Percentiles rank a stretch among this genome's conserved stretches.
Conservation (phyloP, 2,113 vertebrate species). For the Poicephalus meyeri region DNA sequence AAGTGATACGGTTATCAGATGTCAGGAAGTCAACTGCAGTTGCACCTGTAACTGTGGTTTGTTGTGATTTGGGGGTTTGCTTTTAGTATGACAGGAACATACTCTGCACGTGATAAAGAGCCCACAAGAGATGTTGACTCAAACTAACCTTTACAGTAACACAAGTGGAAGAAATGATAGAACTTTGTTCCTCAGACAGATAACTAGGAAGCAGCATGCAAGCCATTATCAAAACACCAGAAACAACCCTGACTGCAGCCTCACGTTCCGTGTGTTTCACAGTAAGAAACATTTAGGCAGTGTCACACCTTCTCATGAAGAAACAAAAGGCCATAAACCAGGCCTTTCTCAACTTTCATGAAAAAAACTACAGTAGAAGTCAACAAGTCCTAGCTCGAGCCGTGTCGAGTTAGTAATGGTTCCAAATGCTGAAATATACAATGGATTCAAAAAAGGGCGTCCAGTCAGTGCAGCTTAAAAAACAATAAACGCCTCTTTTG, state of each 20-base stretch:
- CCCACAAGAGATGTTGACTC: neutral
- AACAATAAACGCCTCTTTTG: constrained; percentile 78
- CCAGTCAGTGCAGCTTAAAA: constrained; percentile 83
- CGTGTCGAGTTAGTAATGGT: constrained; percentile 82
- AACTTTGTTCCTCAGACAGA: constrained; percentile 44
- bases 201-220: constrained; percentile 82
- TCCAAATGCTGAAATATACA: constrained; percentile 81
- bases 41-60: neutral
- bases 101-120: constrained; percentile 6
- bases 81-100: neutral
- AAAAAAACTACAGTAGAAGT: constrained; percentile 88
- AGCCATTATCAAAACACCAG: constrained; percentile 93
- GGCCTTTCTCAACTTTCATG: constrained; percentile 92
- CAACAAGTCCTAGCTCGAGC: constrained; percentile 84
- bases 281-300: constrained; percentile 99
- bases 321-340: constrained; percentile 83
- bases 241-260: constrained; percentile 99
- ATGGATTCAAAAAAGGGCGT: constrained; percentile 75
- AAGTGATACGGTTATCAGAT: neutral
- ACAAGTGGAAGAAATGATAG: constrained; percentile 14
- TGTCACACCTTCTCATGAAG: constrained; percentile 98
- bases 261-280: constrained; percentile 95
- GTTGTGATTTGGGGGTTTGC: neutral
- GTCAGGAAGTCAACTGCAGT: neutral
- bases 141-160: constrained; percentile 23